A percentile compares a stretch with the other conserved stretches of the same genome.
Conservation (phyloP, 1,140 invertebrate species). For the Aphidius ervi region DNA sequence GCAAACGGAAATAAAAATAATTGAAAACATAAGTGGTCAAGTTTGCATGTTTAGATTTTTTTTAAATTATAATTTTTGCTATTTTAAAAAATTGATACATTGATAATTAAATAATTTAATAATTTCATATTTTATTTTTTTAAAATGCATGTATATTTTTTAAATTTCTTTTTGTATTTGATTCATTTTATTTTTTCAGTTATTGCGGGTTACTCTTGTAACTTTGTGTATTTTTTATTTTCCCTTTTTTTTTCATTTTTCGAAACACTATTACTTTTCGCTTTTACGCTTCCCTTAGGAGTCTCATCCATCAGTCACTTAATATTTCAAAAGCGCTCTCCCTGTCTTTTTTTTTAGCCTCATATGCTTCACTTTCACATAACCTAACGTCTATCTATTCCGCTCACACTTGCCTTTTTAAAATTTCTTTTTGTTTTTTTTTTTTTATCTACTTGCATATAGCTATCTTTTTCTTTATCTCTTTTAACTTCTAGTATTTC, state of each 20-base stretch:
- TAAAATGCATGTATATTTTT: too few relatives aligned
- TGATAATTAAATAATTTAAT: too few relatives aligned
- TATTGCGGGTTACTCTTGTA: too few relatives aligned
- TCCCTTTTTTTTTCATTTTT: slow-evolving; percentile 27
- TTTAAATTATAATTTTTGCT: too few relatives aligned
- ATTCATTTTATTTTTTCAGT: too few relatives aligned
- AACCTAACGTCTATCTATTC: not conserved
- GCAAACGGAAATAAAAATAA: too few relatives aligned
- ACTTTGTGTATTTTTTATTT: not conserved
- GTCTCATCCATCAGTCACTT: slow-evolving; percentile 52
- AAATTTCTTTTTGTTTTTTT: not conserved
- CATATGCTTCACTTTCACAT: not conserved
- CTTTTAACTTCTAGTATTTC: slow-evolving; percentile 1
- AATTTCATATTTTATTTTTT: too few relatives aligned
- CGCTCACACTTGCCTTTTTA: not conserved
- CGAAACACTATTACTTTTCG: slow-evolving; percentile 21
- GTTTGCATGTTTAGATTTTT: too few relatives aligned
- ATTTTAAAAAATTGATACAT: too few relatives aligned
- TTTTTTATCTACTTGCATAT: not conserved
- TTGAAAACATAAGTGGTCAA: too few relatives aligned
- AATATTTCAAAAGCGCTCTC: slow-evolving; percentile 47
- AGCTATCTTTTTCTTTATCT: slow-evolving; percentile 6
- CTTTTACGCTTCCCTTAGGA: slow-evolving; percentile 34
- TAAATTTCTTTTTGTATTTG: too few relatives aligned
- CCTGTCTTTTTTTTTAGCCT: slow-evolving; percentile 9